A percentile compares a stretch with the other conserved stretches of the same genome.
phyloP scores from a whole-genome alignment of 2,113 vertebrate genomes.

The Mungos mungo region DNA sequence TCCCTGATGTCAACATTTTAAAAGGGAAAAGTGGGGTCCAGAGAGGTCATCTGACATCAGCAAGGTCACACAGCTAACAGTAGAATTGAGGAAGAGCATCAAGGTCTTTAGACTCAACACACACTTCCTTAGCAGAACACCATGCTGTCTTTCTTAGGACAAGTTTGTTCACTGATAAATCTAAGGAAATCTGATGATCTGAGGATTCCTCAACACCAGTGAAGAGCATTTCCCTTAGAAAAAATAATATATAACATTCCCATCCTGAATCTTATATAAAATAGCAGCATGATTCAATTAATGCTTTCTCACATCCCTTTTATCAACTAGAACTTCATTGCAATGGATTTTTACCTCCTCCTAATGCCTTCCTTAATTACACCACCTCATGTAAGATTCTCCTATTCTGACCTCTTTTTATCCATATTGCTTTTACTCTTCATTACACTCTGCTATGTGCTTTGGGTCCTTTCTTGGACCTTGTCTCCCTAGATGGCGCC shows the following conservation, averaged over 20 bases:
- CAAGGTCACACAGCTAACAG: background rate
- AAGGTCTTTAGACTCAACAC: background rate
- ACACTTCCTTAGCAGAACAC: background rate
- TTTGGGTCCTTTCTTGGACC: background rate
- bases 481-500: background rate
- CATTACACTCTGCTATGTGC: background rate
- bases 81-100: background rate
- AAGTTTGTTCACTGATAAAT: background rate
- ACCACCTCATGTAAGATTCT: background rate
- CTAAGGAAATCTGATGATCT: background rate
- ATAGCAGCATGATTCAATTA: conserved; percentile 43
- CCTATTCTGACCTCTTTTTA: background rate
- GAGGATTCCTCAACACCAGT: background rate
- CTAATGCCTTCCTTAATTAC: background rate
- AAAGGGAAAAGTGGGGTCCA: background rate
- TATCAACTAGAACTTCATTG: background rate
- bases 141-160: background rate
- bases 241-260: background rate
- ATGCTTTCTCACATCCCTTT: background rate
- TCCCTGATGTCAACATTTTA: background rate
- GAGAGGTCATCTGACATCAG: conserved; percentile 21
- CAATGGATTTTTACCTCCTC: background rate
- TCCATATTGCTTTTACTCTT: background rate
- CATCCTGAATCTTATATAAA: background rate
- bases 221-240: background rate